Base-by-base conservation (phyloP, 2,797 vertebrate species). In the Hemibagrus guttatus region DNA sequence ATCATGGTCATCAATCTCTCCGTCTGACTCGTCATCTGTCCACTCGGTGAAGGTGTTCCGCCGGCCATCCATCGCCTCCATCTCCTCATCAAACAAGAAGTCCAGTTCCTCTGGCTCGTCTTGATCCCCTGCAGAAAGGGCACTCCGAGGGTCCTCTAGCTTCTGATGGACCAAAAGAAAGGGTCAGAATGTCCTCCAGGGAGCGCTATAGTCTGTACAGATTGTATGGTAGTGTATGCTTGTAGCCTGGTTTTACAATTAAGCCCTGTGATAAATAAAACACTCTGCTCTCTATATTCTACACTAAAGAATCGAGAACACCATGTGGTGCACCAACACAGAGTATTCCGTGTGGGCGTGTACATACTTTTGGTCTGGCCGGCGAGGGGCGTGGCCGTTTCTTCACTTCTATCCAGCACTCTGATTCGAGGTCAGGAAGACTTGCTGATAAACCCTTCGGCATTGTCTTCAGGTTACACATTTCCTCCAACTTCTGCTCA, bases 371-470 rank as follows among this genome's bases (percentile, higher is more conserved):
- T 72, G 96, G 96, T 91, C 96, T 95, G 84, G 97, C 96, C 0
- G 97, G 98, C 0, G 98, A 99, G 0, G 98, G 97, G 26, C 98
- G 93, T 75, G 98, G 97, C 87, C 98, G 96, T 94, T 99, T 99
- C 94, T 99, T 99, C 75, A 99, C 98, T 93, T 99, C 98, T 49
- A 99, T 99, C 98, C 98, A 99, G 0, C 96, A 97, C 93, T 99
- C 98, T 0, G 97, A 99, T 93, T 99, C 98, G 91, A 99, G 91
- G 91, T 99, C 98, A 0, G 98, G 98, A 63, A 99, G 95, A 89
- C 98, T 99, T 85, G 98, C 97, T 0, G 98, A 99, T 87, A 99
- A 94, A 64, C 98, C 98, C 88, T 98, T 99, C 46, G 98, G 97
- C 96, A 99, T 97, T 0, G 96, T 97, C 95, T 99, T 99, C 86